A percentile compares a stretch with the other conserved stretches of the same genome.
Conservation (phyloP, 2,797 vertebrate genomes). For the Myripristis murdjan region DNA sequence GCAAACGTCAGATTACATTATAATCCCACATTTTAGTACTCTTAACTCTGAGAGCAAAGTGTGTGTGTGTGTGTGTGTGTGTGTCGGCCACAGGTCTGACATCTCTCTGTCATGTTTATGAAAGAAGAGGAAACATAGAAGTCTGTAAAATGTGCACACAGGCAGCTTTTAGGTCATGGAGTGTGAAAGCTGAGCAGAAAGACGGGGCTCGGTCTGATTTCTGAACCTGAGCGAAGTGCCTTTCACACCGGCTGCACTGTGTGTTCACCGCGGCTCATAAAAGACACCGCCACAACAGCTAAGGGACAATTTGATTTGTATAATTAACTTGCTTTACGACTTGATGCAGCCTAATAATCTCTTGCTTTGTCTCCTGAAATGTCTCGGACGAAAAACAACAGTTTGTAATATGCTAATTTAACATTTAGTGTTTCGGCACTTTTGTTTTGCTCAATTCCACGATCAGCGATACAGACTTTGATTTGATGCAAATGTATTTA, state of each 20-base stretch:
- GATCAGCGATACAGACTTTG: conserved; percentile 21
- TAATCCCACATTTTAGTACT: conserved; percentile 58
- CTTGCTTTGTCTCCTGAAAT: conserved; percentile 19
- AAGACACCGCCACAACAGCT: conserved; percentile 25
- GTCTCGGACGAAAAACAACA: no score
- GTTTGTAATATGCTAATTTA: conserved; percentile 32
- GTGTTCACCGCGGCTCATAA: background rate
- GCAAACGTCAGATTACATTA: conserved; percentile 74
- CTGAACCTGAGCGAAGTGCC: conserved; percentile 43
- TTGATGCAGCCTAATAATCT: conserved; percentile 42
- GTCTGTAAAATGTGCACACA: background rate
- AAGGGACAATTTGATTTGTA: conserved; percentile 48
- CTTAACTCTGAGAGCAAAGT: no score
- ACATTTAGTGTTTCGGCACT: conserved; percentile 12
- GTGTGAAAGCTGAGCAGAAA: conserved; percentile 41
- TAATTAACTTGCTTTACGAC: conserved; percentile 58
- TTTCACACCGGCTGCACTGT: background rate
- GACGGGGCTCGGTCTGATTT: conserved; percentile 51
- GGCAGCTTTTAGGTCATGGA: conserved; percentile 40
- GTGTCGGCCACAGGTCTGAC: conserved; percentile 22
- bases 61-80: conserved; percentile 20
- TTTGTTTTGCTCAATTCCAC: background rate
- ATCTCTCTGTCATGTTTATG: conserved; percentile 43
- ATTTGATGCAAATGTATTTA: background rate
- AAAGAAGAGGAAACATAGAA: conserved; percentile 24